phyloP scores from a whole-genome alignment of 2,797 vertebrate species.

The Dendrocincla fuliginosa region DNA sequence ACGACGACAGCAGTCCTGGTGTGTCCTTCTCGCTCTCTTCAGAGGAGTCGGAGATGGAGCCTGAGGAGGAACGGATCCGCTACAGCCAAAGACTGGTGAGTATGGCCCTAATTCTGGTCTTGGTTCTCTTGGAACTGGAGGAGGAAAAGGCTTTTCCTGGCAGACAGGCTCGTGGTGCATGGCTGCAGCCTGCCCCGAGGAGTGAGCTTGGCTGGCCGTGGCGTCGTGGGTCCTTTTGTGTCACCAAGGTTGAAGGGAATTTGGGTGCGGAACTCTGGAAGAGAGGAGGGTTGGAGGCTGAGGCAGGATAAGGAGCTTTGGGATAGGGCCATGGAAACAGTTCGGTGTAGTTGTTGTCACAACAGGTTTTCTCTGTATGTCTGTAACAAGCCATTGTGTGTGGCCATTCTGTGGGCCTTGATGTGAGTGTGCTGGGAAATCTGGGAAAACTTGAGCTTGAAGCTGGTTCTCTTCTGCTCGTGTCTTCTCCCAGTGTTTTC shows the following conservation, averaged over 20 bases:
- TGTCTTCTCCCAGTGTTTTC: not conserved
- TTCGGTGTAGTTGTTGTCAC: not conserved
- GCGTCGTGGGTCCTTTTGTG: not conserved
- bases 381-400: not conserved
- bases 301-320: not conserved
- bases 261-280: not conserved
- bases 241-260: rapidly evolving
- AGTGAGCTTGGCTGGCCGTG: not conserved
- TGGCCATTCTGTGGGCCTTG: not conserved
- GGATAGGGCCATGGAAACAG: rapidly evolving
- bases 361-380: not conserved
- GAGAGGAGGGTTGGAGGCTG: not conserved
- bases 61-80: conserved; percentile 88
- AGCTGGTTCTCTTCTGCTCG: not conserved
- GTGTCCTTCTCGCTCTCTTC: conserved; percentile 78
- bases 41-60: conserved; percentile 81
- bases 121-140: not conserved
- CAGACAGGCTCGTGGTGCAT: not conserved
- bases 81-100: conserved; percentile 97
- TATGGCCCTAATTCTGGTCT: not conserved
- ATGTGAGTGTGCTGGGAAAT: not conserved
- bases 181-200: not conserved
- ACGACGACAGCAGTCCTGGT: conserved; percentile 77
- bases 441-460: not conserved
- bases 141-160: not conserved